phyloP scores from a whole-genome alignment of 2,888 invertebrate genomes.

The Mythimna impura region DNA sequence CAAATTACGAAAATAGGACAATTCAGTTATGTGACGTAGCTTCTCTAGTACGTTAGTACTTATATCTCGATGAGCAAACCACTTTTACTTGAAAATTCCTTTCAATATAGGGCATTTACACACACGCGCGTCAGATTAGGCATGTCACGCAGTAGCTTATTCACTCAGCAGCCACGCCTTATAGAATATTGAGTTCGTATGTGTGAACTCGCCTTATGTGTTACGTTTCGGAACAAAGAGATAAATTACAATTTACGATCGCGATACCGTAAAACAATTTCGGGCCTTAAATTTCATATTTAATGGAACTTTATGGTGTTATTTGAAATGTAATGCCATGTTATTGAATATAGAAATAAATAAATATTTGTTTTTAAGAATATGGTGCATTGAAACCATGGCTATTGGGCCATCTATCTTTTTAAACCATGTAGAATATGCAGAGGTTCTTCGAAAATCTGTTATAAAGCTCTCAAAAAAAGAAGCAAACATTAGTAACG shows the following conservation, averaged over 20 bases:
- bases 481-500: too few relatives aligned
- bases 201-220: constrained; percentile 60
- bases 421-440: too few relatives aligned
- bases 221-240: constrained; percentile 49
- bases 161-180: constrained; percentile 64
- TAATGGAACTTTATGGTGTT: background rate
- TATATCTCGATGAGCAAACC: too few relatives aligned
- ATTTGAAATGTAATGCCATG: background rate
- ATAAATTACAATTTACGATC: constrained; percentile 49
- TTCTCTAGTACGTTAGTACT: too few relatives aligned
- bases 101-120: constrained; percentile 57
- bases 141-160: constrained; percentile 66
- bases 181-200: constrained; percentile 65
- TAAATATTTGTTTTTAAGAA: too few relatives aligned
- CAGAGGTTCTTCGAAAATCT: too few relatives aligned
- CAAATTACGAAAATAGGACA: too few relatives aligned
- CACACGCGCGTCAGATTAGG: constrained; percentile 56
- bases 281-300: constrained; percentile 1
- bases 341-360: background rate
- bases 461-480: too few relatives aligned
- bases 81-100: constrained; percentile 40
- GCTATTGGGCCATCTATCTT: too few relatives aligned
- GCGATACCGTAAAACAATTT: constrained; percentile 2
- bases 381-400: too few relatives aligned
- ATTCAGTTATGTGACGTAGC: too few relatives aligned